These are phyloP conservation scores for Endomychus coccineus DNA, from an alignment of 2,888 invertebrate genomes.

Conservation along the genomic window DNA sequence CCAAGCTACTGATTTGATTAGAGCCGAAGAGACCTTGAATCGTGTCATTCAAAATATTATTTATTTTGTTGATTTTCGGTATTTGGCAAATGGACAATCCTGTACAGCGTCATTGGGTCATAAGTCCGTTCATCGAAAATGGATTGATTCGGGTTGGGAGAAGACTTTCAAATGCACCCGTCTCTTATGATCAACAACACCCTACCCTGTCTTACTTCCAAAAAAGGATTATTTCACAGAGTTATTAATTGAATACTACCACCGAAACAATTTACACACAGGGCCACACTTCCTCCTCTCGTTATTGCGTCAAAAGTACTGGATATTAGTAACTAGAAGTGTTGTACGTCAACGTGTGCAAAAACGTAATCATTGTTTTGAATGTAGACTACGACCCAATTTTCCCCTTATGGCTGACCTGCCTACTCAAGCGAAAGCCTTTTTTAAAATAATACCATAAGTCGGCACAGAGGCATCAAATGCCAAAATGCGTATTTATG, in stretches of 20 bases:
- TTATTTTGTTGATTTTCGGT: no score
- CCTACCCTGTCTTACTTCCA: constrained; percentile 1
- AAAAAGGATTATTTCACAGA: not conserved
- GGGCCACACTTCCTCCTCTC: constrained; percentile 18
- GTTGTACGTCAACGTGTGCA: constrained; percentile 1
- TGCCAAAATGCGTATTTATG: constrained; percentile 7
- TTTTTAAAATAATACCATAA: constrained; percentile 17
- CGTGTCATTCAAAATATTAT: no score
- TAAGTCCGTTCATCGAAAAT: no score
- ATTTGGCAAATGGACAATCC: no score
- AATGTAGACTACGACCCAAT: constrained; percentile 10
- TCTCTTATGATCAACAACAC: constrained; percentile 3
- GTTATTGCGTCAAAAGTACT: constrained; percentile 20
- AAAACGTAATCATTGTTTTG: constrained; percentile 5
- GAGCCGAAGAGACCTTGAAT: no score
- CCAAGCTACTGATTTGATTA: no score
- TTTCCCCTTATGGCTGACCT: constrained; percentile 18
- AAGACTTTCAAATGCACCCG: constrained; percentile 3
- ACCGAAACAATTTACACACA: constrained; percentile 18
- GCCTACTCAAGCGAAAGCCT: constrained; percentile 12
- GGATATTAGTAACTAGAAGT: constrained; percentile 19
- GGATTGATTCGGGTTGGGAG: no score
- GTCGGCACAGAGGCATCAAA: constrained; percentile 3
- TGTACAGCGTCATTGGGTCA: no score
- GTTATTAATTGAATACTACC: constrained; percentile 16